A percentile compares a stretch with the other conserved stretches of the same genome.
phyloP scores from a whole-genome alignment of 2,888 invertebrate species.

The Parthenolecanium corni region DNA sequence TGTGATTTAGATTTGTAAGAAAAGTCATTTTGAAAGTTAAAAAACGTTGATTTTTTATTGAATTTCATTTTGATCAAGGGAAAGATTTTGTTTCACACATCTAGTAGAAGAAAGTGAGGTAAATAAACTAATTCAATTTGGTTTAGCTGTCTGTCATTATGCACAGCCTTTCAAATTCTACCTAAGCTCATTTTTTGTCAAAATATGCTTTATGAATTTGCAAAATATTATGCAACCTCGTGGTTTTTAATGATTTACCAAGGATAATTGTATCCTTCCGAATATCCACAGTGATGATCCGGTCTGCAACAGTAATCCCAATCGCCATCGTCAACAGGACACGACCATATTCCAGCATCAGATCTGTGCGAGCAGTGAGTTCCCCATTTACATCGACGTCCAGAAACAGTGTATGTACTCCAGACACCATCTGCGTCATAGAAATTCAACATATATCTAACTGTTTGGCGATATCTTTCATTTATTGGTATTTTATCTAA shows the following conservation, averaged over 20 bases:
- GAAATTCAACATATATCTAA: slow-evolving; percentile 24
- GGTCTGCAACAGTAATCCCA: slow-evolving; percentile 84
- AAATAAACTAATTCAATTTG: no score
- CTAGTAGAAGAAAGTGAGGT: no score
- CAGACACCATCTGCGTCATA: slow-evolving; percentile 42
- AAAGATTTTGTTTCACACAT: no score
- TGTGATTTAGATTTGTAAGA: background rate
- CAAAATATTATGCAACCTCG: no score
- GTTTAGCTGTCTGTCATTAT: no score
- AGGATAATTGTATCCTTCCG: slow-evolving; percentile 66
- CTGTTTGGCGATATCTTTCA: no score
- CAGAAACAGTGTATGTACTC: slow-evolving; percentile 68
- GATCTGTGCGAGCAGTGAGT: slow-evolving; percentile 59
- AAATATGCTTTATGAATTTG: no score
- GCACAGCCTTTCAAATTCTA: no score
- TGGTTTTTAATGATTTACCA: slow-evolving; percentile 52
- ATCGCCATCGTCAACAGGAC: slow-evolving; percentile 62
- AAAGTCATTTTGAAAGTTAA: no score
- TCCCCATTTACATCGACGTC: slow-evolving; percentile 62
- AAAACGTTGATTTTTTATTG: no score
- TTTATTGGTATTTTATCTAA: background rate
- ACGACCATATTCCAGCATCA: slow-evolving; percentile 70
- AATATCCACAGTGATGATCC: slow-evolving; percentile 70
- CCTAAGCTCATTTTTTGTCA: no score
- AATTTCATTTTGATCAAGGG: no score